Evolutionary conservation across 2,888 invertebrate genomes (phyloP).

Genomic region (Diarsia mendica): DNA sequence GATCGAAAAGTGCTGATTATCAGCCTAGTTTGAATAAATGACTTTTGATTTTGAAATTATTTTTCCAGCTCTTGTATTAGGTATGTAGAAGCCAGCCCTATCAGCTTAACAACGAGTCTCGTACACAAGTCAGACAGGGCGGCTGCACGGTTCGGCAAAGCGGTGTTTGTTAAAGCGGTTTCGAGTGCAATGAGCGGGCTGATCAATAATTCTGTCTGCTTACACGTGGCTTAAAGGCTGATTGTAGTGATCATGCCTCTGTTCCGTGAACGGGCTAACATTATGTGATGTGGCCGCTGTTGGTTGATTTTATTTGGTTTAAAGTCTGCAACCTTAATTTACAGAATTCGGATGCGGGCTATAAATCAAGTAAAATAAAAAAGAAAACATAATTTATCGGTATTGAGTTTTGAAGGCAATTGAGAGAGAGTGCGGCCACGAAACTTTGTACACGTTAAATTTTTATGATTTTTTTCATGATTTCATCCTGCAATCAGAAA

Average conservation of each 20-base stretch:
- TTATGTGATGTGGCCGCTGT: neutral
- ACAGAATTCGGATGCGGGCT: no score
- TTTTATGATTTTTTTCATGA: no score
- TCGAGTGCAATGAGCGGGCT: slow-evolving; percentile 27
- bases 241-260: neutral
- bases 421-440: no score
- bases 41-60: no score
- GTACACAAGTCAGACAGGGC: slow-evolving; percentile 8
- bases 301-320: neutral
- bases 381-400: no score
- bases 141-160: slow-evolving; percentile 16
- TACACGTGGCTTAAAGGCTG: neutral
- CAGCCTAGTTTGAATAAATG: no score
- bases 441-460: no score
- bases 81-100: slow-evolving; percentile 21
- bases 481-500: no score
- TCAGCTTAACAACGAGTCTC: neutral
- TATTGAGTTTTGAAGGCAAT: no score
- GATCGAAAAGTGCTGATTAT: no score
- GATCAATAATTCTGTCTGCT: slow-evolving; percentile 46
- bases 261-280: neutral
- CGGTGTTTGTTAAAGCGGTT: slow-evolving; percentile 33
- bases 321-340: neutral
- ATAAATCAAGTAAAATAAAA: no score
- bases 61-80: neutral